These are phyloP conservation scores for Callipepla squamata DNA, from an alignment of 2,113 vertebrate genomes.

Conservation along the genomic window DNA sequence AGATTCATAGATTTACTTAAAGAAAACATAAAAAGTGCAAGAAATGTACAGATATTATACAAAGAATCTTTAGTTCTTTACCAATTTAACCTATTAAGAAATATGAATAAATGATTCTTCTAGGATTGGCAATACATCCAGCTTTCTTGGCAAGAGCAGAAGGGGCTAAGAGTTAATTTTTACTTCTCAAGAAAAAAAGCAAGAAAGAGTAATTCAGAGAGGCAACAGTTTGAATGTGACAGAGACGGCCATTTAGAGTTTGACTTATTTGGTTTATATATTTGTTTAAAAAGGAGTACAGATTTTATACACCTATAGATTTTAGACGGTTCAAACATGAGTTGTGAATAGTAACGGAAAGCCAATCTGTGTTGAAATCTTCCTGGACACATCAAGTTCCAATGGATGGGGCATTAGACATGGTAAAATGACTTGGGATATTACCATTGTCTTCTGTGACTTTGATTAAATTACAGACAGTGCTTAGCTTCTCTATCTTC, in stretches of 20 bases:
- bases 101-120: neutral
- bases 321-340: neutral
- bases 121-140: neutral
- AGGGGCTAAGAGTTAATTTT: neutral
- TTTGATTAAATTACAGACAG: slow-evolving; percentile 3
- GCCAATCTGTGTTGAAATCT: neutral
- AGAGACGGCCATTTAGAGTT: neutral
- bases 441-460: neutral
- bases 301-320: neutral
- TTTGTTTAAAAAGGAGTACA: neutral
- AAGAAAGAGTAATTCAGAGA: neutral
- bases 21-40: neutral
- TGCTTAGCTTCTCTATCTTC: neutral
- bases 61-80: neutral
- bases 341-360: neutral
- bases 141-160: neutral
- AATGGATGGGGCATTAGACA: neutral
- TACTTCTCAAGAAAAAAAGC: neutral
- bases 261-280: neutral
- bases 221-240: neutral
- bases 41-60: neutral
- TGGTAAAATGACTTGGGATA: neutral
- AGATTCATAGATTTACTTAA: neutral
- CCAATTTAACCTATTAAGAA: neutral
- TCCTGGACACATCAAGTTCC: neutral